Evolutionary conservation across 2,888 invertebrate genomes (phyloP), one percentile per base, ranked within the genome.

Genomic region (Lepidonotus clava): DNA sequence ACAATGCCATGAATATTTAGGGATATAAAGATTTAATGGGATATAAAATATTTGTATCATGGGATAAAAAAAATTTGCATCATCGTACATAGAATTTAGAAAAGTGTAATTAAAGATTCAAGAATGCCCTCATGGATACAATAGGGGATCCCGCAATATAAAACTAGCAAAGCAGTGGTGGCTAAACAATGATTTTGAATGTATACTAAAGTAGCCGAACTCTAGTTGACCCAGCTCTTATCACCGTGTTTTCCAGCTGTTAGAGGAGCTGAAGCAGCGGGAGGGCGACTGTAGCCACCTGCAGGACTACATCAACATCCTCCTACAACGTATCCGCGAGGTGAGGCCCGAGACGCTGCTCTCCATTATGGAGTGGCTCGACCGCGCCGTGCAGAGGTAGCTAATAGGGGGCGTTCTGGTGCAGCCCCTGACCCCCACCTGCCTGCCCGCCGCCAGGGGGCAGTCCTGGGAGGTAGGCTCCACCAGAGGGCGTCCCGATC

Each of bases 261-360:
- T 89, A 40, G 86, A 89, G 38, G 89, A 89, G 67, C 87, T 89
- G 34, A 76, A 87, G 56, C 85, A 84, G 38, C 53, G 88, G 32
- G 88, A 89, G 28, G 76, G 77, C 24, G 90, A 89, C 36, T 88
- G 88, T 41, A 85, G 51, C 14, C 77, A 86, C 21, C 85, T 90
- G 21, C 90, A 89, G 67, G 88, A 88, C 56, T 89, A 89, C 61
- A 89, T 88, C 71, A 89, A 90, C 83, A 87, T 88, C 8, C 86
- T 90, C 32, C 80, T 90, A 38, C 88, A 89, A 84, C 86, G 89
- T 1, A 83, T 90, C 32, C 88, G 90, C 24, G 83, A 88, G n/a
- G 84, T 85, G 18, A 67, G 87, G 83, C 90, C 90, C 4, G 89
- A 89, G 56, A 67, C 88, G 18, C 84, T 89, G 11, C 87, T 88